phyloP scores from a whole-genome alignment of 2,797 vertebrate species.

The Coranthus polyacanthus region DNA sequence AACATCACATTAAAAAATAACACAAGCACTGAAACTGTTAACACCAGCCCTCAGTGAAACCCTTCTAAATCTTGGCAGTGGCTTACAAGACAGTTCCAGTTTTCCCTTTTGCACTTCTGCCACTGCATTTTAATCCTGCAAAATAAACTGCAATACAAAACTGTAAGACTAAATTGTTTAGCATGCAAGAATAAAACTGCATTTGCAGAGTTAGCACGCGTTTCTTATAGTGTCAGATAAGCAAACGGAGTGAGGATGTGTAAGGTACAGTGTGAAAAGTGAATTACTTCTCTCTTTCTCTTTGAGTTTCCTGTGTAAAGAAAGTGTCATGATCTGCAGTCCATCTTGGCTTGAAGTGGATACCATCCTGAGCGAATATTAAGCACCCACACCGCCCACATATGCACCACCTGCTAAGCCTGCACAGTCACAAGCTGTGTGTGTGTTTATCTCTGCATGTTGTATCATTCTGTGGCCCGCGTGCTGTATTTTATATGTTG shows the following conservation, averaged over 20 bases:
- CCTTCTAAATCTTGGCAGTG: slow-evolving; percentile 17
- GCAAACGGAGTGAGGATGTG: slow-evolving; percentile 3
- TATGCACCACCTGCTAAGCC: slow-evolving; percentile 68
- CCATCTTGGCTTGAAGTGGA: slow-evolving; percentile 67
- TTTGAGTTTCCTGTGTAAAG: slow-evolving; percentile 51
- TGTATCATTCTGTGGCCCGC: slow-evolving; percentile 38
- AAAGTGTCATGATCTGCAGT: slow-evolving; percentile 62
- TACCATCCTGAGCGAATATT: slow-evolving; percentile 68
- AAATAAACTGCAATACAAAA: background rate
- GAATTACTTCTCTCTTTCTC: slow-evolving; percentile 14
- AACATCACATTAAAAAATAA: background rate
- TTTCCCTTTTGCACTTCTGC: slow-evolving; percentile 15
- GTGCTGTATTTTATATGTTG: slow-evolving; percentile 9
- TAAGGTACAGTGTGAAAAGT: background rate
- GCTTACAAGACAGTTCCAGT: slow-evolving; percentile 12
- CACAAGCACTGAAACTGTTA: slow-evolving; percentile 3
- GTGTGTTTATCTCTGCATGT: slow-evolving; percentile 32
- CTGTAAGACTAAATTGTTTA: slow-evolving; percentile 2
- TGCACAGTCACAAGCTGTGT: slow-evolving; percentile 48
- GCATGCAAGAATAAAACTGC: slow-evolving; percentile 3
- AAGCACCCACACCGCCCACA: slow-evolving; percentile 74
- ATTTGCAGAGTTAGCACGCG: background rate
- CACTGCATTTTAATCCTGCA: slow-evolving; percentile 22
- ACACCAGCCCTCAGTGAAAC: too few relatives aligned
- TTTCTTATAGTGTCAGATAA: slow-evolving; percentile 16